Conservation (phyloP, 2,113 vertebrate species). For the Willisornis vidua region DNA sequence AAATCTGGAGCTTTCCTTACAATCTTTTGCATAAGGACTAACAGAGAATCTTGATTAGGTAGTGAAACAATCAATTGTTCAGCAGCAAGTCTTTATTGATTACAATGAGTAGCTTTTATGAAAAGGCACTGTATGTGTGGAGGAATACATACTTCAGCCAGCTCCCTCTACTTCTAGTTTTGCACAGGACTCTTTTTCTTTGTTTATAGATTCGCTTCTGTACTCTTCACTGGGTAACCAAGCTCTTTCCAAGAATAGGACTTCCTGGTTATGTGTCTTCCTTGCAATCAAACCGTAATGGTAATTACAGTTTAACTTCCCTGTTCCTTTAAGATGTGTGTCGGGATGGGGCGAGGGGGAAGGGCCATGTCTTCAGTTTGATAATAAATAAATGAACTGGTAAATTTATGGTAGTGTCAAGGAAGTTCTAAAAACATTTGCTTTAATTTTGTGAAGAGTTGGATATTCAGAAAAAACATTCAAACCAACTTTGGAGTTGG, state of each 20-base stretch:
- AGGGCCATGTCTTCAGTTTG: neutral
- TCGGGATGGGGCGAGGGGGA: too few species aligned
- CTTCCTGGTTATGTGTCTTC: neutral
- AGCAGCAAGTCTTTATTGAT: conserved; percentile 1
- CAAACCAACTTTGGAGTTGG: neutral
- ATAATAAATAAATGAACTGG: neutral
- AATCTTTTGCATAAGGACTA: neutral
- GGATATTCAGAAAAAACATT: neutral
- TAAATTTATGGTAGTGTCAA: neutral
- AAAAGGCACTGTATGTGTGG: neutral
- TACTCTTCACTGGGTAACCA: neutral
- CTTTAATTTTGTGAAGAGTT: neutral
- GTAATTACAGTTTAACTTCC: neutral
- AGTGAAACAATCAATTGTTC: conserved; percentile 8
- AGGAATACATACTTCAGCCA: neutral
- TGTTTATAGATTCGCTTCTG: neutral
- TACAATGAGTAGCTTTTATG: neutral
- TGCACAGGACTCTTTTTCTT: neutral
- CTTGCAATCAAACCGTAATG: neutral
- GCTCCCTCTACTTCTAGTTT: neutral
- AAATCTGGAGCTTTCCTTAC: neutral
- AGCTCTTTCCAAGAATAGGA: neutral
- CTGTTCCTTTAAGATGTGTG: neutral
- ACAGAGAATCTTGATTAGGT: conserved; percentile 16
- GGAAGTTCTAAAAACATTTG: neutral